Evolutionary conservation across 1,140 invertebrate genomes (phyloP), one percentile per base, ranked within the genome.

Genomic region (Calliopsis andreniformis): DNA sequence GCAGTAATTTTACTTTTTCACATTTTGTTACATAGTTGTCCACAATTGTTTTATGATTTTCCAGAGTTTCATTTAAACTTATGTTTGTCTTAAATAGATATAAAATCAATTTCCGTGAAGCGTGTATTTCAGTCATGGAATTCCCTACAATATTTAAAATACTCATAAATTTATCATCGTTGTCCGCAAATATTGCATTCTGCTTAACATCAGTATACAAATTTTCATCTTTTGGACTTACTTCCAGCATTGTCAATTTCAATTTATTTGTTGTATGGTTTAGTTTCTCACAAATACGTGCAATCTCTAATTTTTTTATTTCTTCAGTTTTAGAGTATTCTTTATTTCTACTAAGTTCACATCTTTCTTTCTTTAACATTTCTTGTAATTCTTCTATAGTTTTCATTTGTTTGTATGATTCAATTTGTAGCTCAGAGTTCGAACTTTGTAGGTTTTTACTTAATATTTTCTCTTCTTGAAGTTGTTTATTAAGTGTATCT

Each of bases 231-330:
- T 55, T 39, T n/a, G 59, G 68, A 25, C 23, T 51, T 16, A 14
- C 35, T 16, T 79, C 10, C 28, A 20, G 12, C 45, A 82, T 61
- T 18, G 20, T 66, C 20, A 23, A 70, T 30, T 67, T 83, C 20
- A 82, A 82, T n/a, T 47, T 58, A 56, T 43, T 75, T 6, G 53
- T 43, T 14, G 76, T 51, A 39, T 73, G 0, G 58, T 84, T 73
- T 30, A 87, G 73, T 39, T 69, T 25, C 51, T 80, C 63, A 6
- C 83, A 78, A 32, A 83, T n/a, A 45, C 82, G 42, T 49, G 66
- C 69, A 30, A 86, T 45, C 35, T 80, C 63, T 4, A 55, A 49
- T 47, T 56, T 76, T 20, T 58, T 76, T 32, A 10, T 30, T 53
- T 79, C 56, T 39, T 51, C 18, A 39, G 6, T 6, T 67, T 61